Base-by-base conservation (phyloP, 2,797 vertebrate genomes). In the Holocentrus rufus region DNA sequence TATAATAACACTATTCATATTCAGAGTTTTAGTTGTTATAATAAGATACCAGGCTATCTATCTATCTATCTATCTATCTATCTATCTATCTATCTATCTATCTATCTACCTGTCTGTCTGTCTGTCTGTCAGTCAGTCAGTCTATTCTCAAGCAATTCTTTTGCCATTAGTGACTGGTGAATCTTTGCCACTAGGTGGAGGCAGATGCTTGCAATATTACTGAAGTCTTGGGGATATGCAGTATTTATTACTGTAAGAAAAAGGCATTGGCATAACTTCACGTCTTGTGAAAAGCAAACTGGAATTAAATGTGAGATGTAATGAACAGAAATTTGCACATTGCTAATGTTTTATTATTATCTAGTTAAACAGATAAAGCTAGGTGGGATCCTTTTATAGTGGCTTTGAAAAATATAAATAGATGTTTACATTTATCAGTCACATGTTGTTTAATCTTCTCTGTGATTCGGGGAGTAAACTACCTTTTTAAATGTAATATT, bases 101-200 rank as follows among this genome's bases (percentile, higher is more conserved):
- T 9, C 25, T 49, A 63, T 50, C 0, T 47, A 61, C 39, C 5
- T 8, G 8, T 58, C 39, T 42, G 11, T 42, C 10, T 11, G 11
- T 9, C 39, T 11, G 11, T 11, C 39, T 42, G 10, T 42, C 39
- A 13, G 14, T 11, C 42, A 44, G 42, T 15, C 42, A 17, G 3
- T 44, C 42, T 15, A 44, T 7, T 8, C 36, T 39, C 36, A 39
- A 10, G 36, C 9, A 0, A 8, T 39, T 8, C 52, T 2, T 14
- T 42, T n/a, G 11, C 0, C 8, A 1, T 30, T 56, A 68, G 34
- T 65, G 14, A 54, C 39, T 42, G 23, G 55, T 30, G 27, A 23
- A 10, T 31, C 4, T 54, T 56, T 14, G 39, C 91, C 81, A 89
- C 89, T 77, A 93, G 83, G 73, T 93, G 94, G 92, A 69, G 81